These are phyloP conservation scores for Portunus trituberculatus DNA, from an alignment of 1,140 invertebrate genomes.

Conservation along the genomic window DNA sequence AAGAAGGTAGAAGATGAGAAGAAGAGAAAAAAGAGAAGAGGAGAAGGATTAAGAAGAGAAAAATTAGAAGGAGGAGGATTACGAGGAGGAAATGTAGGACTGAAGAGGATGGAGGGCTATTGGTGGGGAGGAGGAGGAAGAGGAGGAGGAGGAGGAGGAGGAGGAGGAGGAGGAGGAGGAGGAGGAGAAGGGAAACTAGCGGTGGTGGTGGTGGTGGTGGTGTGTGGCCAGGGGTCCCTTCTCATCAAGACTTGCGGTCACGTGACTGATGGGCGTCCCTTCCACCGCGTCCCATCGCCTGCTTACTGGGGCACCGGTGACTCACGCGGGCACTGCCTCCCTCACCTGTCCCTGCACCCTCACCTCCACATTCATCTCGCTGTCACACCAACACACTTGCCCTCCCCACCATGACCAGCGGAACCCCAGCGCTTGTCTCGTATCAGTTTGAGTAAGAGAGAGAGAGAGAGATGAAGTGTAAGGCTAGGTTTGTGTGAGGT, in stretches of 20 bases:
- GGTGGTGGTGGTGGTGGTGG: slow-evolving; percentile 6
- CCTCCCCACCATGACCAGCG: neutral
- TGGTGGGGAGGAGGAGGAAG: neutral
- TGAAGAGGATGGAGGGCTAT: neutral
- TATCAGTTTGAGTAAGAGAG: neutral
- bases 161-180: slow-evolving; percentile 45
- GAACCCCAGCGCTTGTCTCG: neutral
- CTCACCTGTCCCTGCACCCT: neutral
- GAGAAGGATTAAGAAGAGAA: neutral
- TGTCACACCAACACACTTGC: neutral
- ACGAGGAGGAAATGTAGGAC: neutral
- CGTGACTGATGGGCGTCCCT: slow-evolving; percentile 17
- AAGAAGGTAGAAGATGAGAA: neutral
- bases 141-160: neutral
- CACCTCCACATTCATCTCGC: slow-evolving; percentile 25
- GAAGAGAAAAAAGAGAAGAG: neutral
- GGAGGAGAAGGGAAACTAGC: too few relatives aligned
- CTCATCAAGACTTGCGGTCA: neutral
- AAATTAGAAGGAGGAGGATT: neutral
- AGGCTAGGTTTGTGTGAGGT: too few relatives aligned
- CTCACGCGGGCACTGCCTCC: neutral
- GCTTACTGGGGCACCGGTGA: slow-evolving; percentile 38
- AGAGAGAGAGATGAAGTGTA: neutral
- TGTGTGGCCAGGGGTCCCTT: slow-evolving; percentile 12
- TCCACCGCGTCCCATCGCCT: slow-evolving; percentile 24